Base-by-base conservation (phyloP, 2,888 invertebrate species). In the Dione vanillae region DNA sequence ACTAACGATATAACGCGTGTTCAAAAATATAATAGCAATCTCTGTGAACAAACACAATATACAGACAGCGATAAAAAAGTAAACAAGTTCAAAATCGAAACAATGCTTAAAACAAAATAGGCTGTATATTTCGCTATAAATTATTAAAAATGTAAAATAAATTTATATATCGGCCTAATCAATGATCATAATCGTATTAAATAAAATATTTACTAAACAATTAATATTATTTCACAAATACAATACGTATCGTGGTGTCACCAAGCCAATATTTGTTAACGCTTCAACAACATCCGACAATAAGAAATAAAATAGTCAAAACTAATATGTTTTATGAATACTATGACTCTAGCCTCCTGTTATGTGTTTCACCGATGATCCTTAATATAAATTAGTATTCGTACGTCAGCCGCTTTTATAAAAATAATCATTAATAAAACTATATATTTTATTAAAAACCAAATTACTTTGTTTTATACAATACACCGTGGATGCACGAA, bases 341-440 rank as follows among this genome's bases (percentile, higher is more conserved):
- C 79, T 82, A 77, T 70, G 80, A 45, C 56, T 76, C 84, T 88
- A 89, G 89, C 90, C 88, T 88, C 88, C 79, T 82, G 79, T 78
- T 76, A 81, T 82, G 80, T 75, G 75, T 49, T 47, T 76, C 79
- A 81, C 79, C 70, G 56, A 87, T 89, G 91, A 91, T 91, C 90
- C 90, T 91, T 91, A 91, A 91, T 90, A 90, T 91, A 90, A 90
- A 82, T 86, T 85, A 82, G 81, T 80, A 78, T 81, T 78, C 79
- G 77, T 75, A 73, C 73, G 77, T 77, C 77, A 76, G 67, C 76
- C 69, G 54, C 64, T 58, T 64, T 37, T 16, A 45, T 40, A 52
- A 10, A 11, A 35, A 40, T 16, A 45, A 6, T 41, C 20, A 59
- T 67, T 47, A 14, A 62, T n/a, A 11, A 14, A 37, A 62, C 47